Base-by-base conservation (phyloP, 53 echinoderm and acorn worm species). In the Mesocentrotus franciscanus region DNA sequence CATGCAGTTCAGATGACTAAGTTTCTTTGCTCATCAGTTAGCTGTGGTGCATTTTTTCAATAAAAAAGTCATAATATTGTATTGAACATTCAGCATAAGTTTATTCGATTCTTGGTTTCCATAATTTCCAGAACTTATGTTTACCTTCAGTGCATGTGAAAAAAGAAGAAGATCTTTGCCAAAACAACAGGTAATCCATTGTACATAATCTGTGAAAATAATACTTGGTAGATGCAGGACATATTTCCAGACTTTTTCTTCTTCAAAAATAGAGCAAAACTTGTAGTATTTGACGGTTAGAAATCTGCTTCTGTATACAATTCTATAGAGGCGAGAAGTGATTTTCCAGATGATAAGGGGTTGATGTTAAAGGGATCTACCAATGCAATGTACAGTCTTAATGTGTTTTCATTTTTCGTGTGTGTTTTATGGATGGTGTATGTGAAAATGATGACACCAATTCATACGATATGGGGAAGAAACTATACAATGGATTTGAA, bases 311-410 rank as follows among this genome's bases (percentile, higher is more conserved):
- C 76, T 33, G 33, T 8, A 30, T 33, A 76, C 10, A 64, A 64
- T 20, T 49, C 49, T 5, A 49, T 49, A 49, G 49, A 49, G 20
- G 64, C 4, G 61, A 61, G 61, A 61, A 17, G 18, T 61, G 20
- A 64, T 64, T 18, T 64, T 18, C 64, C 64, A 29, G 13, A 76
- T 75, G 29, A 32, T 3, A 29, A 76, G 9, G 13, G 30, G 13
- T 1, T 76, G 4, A 32, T 29, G 75, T 26, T 10, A 12, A 33
- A 12, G 33, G 33, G 32, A 9, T 32, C 76, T 76, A 76, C 27
- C 76, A 76, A 76, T 76, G 76, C 76, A 76, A 76, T 76, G 30
- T 76, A 76, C 68, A 68, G 33, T 76, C 76, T 32, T 33, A 76
- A 33, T 76, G 76, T 76, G 30, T 32, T 20, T 14, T 76, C 33